Conservation (phyloP, 1,140 invertebrate genomes). For the Muscidifurax raptorellus region DNA sequence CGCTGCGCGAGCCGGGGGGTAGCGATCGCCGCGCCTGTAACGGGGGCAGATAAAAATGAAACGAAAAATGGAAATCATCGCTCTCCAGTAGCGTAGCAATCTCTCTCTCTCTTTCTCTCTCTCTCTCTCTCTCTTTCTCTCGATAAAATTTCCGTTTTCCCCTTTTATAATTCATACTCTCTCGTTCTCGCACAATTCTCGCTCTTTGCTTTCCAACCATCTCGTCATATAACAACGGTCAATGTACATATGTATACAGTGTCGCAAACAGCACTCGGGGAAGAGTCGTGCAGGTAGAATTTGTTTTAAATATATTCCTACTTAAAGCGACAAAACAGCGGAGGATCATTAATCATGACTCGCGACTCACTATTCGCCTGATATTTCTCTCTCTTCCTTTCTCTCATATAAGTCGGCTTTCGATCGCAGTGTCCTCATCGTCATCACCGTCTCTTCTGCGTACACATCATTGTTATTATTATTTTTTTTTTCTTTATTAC, state of each 20-base stretch:
- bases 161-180: constrained; percentile 10
- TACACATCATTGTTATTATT: neutral
- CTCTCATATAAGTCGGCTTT: neutral
- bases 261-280: constrained; percentile 36
- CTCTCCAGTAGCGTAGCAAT: constrained; percentile 62
- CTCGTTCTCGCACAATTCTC: constrained; percentile 44
- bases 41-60: constrained; percentile 53
- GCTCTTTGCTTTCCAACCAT: constrained; percentile 50
- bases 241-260: constrained; percentile 64
- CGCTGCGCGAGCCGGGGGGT: neutral
- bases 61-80: constrained; percentile 63
- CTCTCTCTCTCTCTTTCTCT: no score
- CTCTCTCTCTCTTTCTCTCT: no score
- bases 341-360: constrained; percentile 38
- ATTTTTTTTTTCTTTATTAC: constrained; percentile 33
- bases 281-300: constrained; percentile 43
- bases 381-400: neutral
- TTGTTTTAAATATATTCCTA: constrained; percentile 34
- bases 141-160: constrained; percentile 68
- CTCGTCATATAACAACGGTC: constrained; percentile 65
- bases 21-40: constrained; percentile 31
- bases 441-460: constrained; percentile 11
- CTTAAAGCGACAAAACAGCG: constrained; percentile 47
- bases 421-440: neutral
- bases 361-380: constrained; percentile 37